Percentiles rank a stretch among this genome's conserved stretches.
phyloP scores from a whole-genome alignment of 2,113 vertebrate genomes.

The Benitochromis conjunctus region DNA sequence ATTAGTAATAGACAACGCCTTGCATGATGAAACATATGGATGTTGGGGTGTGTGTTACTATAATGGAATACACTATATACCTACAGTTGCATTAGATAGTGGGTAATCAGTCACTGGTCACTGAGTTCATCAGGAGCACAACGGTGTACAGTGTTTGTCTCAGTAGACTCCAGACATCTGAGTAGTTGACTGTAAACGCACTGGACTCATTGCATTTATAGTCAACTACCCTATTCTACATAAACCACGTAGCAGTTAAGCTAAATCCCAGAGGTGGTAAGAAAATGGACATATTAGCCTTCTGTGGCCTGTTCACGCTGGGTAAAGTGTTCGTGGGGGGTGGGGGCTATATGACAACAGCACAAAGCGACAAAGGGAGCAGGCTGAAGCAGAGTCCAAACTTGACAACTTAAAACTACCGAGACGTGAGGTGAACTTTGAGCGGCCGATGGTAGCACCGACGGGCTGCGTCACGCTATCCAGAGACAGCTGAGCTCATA shows the following conservation, averaged over 20 bases:
- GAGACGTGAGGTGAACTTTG: not conserved
- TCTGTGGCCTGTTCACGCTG: not conserved
- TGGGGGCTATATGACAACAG: not conserved
- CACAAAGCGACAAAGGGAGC: not conserved
- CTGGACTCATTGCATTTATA: not conserved
- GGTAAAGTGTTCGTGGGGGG: not conserved
- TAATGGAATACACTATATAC: not conserved
- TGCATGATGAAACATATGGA: not conserved
- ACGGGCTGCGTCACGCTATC: not conserved
- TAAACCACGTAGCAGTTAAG: not conserved
- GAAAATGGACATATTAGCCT: not conserved
- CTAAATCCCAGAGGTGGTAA: rapidly evolving
- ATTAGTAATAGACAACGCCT: not conserved
- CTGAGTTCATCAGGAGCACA: not conserved
- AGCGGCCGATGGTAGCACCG: not conserved
- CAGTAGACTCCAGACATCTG: not conserved
- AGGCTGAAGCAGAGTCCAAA: not conserved
- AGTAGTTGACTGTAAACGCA: not conserved
- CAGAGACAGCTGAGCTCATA: not conserved
- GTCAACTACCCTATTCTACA: not conserved
- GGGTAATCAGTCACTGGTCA: not conserved
- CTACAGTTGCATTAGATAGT: not conserved
- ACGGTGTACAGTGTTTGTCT: not conserved
- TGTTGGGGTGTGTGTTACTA: not conserved
- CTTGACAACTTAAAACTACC: not conserved